Conservation (phyloP, 2,113 vertebrate species). For the Tricholaema leucomelas region DNA sequence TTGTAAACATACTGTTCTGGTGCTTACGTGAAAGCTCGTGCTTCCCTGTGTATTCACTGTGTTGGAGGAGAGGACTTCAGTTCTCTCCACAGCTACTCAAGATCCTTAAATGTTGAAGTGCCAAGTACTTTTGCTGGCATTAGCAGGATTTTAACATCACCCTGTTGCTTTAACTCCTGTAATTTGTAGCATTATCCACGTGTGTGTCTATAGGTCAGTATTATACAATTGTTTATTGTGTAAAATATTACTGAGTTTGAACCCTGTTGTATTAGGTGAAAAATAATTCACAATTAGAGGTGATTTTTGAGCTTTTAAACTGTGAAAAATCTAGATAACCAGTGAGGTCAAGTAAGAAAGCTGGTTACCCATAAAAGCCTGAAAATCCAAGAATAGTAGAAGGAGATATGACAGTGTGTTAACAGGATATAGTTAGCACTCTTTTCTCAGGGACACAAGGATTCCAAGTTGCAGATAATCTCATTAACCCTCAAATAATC, state of each 20-base stretch:
- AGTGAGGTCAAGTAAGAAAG: neutral
- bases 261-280: neutral
- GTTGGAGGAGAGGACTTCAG: neutral
- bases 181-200: neutral
- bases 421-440: neutral
- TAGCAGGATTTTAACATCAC: neutral
- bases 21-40: neutral
- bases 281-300: neutral
- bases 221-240: neutral
- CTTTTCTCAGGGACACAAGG: neutral
- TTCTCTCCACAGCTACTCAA: neutral
- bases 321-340: neutral
- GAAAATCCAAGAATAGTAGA: neutral
- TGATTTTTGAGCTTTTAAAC: neutral
- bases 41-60: neutral
- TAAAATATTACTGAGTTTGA: neutral
- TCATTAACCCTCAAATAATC: neutral
- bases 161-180: neutral
- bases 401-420: neutral
- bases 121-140: neutral
- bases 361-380: neutral
- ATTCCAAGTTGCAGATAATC: neutral
- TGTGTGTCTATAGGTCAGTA: rapidly evolving
- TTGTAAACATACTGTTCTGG: neutral
- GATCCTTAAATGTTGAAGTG: neutral